Base-by-base conservation (phyloP, 2,113 vertebrate genomes). In the Tragulus kanchil region DNA sequence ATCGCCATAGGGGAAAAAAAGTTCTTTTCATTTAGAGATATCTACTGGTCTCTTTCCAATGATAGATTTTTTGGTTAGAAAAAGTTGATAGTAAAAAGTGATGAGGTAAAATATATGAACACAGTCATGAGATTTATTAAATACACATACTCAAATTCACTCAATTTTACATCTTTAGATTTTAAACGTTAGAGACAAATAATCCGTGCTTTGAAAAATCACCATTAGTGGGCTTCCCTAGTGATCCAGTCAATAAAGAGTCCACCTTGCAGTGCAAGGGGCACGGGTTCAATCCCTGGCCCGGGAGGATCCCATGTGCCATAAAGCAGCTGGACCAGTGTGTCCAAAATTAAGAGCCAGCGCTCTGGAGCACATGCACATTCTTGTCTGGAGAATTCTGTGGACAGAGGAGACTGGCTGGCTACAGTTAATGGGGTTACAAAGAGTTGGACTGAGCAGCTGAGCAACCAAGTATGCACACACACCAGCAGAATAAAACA, bases 41-140 rank as follows among this genome's bases (percentile, higher is more conserved):
- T 61, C 69, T 84, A 2, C 45, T 73, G 54, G 28, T 65, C 48
- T 94, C 79, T 91, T 92, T 64, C 73, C 50, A 92, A 1, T 84
- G n/a, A 23, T 58, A n/a, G 2, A 10, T 77, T 59, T 85, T 93
- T 77, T 90, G 77, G 31, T 54, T 73, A 89, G 84, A 94, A 96
- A n/a, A 96, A 64, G 90, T 64, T 90, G 81, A 94, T 48, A 52
- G 77, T 31, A 52, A 61, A 89, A 93, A 93, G 85, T 90, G 77
- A 50, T 92, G 45, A 75, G 9, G 36, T 95, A 79, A 87, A 90
- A 67, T 87, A 13, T 79, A 79, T 84, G 42, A 36, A 11, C 89
- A 64, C 15, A 85, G 26, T 75, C 67, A 59, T 88, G 54, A 75
- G 58, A 50, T 85, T 69, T 89, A 58, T 15, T 71, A 71, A 85